Conservation (phyloP, 2,888 invertebrate genomes). For the Drosophila nr. perissopoda region DNA sequence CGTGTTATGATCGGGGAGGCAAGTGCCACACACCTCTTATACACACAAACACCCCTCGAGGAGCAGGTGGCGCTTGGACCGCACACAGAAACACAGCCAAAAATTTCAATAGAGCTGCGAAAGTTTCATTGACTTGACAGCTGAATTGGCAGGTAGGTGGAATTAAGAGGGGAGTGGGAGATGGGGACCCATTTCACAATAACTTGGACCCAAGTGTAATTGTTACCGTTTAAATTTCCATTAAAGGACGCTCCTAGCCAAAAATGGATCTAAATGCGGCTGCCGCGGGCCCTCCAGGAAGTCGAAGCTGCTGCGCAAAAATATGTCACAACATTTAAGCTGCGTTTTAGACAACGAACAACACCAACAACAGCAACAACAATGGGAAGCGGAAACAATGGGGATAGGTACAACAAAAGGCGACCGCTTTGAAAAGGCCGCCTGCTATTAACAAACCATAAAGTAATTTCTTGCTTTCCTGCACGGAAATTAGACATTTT, state of each 20-base stretch:
- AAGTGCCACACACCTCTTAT: neutral
- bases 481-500: slow-evolving; percentile 81
- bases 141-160: slow-evolving; percentile 12
- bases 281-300: slow-evolving; percentile 33
- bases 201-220: slow-evolving; percentile 70
- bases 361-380: slow-evolving; percentile 17
- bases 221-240: slow-evolving; percentile 80
- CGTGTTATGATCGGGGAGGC: slow-evolving; percentile 48
- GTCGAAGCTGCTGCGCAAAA: slow-evolving; percentile 40
- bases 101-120: slow-evolving; percentile 67
- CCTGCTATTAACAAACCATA: slow-evolving; percentile 81
- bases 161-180: neutral
- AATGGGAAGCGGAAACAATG: slow-evolving; percentile 51
- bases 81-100: slow-evolving; percentile 37
- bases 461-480: slow-evolving; percentile 82
- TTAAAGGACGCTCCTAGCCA: slow-evolving; percentile 65
- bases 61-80: slow-evolving; percentile 52
- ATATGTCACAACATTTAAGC: slow-evolving; percentile 77
- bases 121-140: slow-evolving; percentile 76
- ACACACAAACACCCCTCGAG: neutral
- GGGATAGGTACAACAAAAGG: slow-evolving; percentile 58
- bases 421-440: slow-evolving; percentile 63
- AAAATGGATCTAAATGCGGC: slow-evolving; percentile 34
- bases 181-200: slow-evolving; percentile 21
- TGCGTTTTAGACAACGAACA: slow-evolving; percentile 50